phyloP scores from a whole-genome alignment of 1,140 invertebrate genomes.

The Potamilus streckersoni region DNA sequence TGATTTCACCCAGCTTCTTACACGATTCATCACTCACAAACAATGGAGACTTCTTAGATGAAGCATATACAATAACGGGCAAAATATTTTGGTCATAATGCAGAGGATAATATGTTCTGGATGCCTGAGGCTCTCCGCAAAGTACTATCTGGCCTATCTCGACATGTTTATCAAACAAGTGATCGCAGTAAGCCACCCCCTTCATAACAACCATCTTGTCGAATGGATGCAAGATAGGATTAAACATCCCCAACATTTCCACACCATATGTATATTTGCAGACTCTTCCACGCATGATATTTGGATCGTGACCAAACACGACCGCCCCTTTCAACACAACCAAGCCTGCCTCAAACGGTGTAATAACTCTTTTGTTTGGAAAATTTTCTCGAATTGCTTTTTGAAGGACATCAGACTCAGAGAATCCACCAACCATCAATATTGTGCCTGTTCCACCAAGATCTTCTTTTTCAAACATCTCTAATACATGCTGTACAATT shows the following conservation, averaged over 20 bases:
- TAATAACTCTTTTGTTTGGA: constrained; percentile 20
- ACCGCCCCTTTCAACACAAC: constrained; percentile 39
- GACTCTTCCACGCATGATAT: constrained; percentile 24
- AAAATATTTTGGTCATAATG: constrained; percentile 7
- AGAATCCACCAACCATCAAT: constrained; percentile 36
- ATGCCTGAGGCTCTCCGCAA: constrained; percentile 12
- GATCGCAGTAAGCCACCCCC: constrained; percentile 29
- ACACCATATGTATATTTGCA: constrained; percentile 40
- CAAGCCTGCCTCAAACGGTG: constrained; percentile 20
- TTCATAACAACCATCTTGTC: constrained; percentile 18
- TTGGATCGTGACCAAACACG: constrained; percentile 32
- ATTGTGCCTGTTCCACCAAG: constrained; percentile 16
- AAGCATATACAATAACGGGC: constrained; percentile 32
- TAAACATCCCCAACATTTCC: constrained; percentile 14
- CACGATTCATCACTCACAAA: constrained; percentile 23
- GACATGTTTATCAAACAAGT: constrained; percentile 36
- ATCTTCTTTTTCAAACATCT: constrained; percentile 4
- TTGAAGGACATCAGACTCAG: constrained; percentile 32
- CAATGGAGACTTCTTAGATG: constrained; percentile 12
- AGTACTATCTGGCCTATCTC: constrained; percentile 28
- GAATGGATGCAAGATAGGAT: constrained; percentile 13
- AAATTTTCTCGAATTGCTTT: constrained; percentile 26
- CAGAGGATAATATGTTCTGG: constrained; percentile 27
- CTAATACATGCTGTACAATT: constrained; percentile 2
- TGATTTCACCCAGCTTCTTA: constrained; percentile 12